Evolutionary conservation across 2,888 invertebrate genomes (phyloP).

Genomic region (Asteroscopus sphinx): DNA sequence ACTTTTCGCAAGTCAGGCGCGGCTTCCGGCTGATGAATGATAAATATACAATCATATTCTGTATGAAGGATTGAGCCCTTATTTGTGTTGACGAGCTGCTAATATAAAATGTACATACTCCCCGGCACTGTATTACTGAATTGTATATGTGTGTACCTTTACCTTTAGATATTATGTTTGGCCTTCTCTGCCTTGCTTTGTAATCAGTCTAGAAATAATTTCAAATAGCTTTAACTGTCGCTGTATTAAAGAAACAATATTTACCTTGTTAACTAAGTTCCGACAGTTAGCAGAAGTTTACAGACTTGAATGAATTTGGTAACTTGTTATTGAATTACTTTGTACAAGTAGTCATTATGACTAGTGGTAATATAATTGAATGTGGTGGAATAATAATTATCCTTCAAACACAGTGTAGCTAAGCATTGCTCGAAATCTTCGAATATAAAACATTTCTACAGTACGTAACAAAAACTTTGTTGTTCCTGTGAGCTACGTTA

Average conservation of each 20-base stretch:
- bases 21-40: constrained; percentile 52
- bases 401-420: no score
- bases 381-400: no score
- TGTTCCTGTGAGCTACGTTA: no score
- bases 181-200: constrained; percentile 3
- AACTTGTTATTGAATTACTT: constrained; percentile 59
- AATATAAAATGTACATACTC: constrained; percentile 56
- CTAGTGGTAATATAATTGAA: no score
- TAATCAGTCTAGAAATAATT: constrained; percentile 30
- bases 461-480: no score
- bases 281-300: constrained; percentile 66
- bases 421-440: no score
- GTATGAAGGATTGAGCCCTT: constrained; percentile 54
- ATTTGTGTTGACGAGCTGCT: constrained; percentile 54
- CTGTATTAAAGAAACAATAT: constrained; percentile 71
- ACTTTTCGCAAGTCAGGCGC: constrained; percentile 45
- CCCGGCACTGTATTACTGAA: constrained; percentile 19
- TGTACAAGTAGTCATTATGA: constrained; percentile 30
- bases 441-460: no score
- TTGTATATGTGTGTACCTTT: constrained; percentile 5
- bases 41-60: constrained; percentile 56
- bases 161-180: no score
- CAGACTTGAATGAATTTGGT: constrained; percentile 63
- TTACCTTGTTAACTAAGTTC: constrained; percentile 76
- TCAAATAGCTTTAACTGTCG: constrained; percentile 52